A percentile compares a stretch with the other conserved stretches of the same genome.
phyloP scores from a whole-genome alignment of 2,113 vertebrate species.

The Nerophis ophidion region DNA sequence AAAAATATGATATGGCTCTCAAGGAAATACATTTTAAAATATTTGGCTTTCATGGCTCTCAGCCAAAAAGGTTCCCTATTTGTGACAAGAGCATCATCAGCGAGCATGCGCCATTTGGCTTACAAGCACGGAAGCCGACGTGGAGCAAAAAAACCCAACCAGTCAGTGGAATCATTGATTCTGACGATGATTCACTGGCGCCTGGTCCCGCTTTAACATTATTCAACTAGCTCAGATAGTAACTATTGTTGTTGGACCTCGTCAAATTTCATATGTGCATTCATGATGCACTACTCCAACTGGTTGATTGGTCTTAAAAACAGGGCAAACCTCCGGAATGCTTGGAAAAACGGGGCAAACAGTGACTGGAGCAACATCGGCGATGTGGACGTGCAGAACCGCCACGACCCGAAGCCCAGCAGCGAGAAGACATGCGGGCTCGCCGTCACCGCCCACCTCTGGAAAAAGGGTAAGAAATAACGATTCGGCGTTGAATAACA shows the following conservation, averaged over 20 bases:
- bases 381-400: constrained; percentile 34
- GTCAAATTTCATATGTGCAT: constrained; percentile 20
- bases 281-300: constrained; percentile 67
- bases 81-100: too few species aligned
- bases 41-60: too few species aligned
- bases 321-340: constrained; percentile 59
- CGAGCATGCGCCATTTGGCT: constrained; percentile 22
- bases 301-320: constrained; percentile 68
- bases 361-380: constrained; percentile 43
- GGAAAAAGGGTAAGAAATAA: constrained; percentile 53
- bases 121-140: constrained; percentile 55
- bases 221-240: neutral
- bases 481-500: constrained; percentile 2
- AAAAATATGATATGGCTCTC: too few species aligned
- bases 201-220: too few species aligned
- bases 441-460: constrained; percentile 35
- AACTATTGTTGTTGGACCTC: constrained; percentile 21
- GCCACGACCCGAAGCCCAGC: constrained; percentile 23
- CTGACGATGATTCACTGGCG: neutral
- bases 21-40: too few species aligned
- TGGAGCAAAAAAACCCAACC: constrained; percentile 14
- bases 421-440: constrained; percentile 36
- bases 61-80: too few species aligned
- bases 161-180: neutral
- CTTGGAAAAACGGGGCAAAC: constrained; percentile 41